phyloP scores from a whole-genome alignment of 2,888 invertebrate species.

The Julus scandinavius region DNA sequence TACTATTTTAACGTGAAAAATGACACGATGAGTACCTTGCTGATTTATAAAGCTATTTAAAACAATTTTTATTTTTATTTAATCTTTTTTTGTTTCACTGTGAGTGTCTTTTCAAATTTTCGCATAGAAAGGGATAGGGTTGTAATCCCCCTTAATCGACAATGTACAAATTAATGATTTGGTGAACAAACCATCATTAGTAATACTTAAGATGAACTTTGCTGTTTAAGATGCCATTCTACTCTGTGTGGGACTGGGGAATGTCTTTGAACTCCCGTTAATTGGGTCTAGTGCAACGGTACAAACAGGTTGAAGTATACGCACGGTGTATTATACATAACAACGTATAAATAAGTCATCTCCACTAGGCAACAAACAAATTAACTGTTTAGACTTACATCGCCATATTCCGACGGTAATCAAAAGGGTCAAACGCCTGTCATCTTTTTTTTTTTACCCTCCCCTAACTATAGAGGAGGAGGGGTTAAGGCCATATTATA shows the following conservation, averaged over 20 bases:
- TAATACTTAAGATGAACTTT: neutral
- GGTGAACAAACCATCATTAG: neutral
- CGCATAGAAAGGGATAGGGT: too few relatives aligned
- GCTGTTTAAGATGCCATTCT: neutral
- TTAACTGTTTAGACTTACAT: neutral
- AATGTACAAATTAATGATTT: too few relatives aligned
- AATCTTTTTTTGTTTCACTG: too few relatives aligned
- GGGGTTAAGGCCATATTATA: neutral
- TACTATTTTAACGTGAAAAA: too few relatives aligned
- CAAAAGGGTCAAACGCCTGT: neutral
- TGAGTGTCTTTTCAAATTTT: too few relatives aligned
- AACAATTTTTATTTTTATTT: too few relatives aligned
- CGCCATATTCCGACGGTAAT: neutral
- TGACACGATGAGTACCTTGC: too few relatives aligned
- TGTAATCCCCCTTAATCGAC: too few relatives aligned
- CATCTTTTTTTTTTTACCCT: neutral
- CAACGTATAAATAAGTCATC: neutral
- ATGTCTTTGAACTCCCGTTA: neutral
- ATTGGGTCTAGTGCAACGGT: conserved; percentile 27
- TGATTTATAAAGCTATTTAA: too few relatives aligned
- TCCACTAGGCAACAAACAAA: neutral
- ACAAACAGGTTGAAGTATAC: neutral
- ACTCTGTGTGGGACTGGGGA: neutral
- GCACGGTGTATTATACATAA: neutral
- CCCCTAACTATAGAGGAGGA: neutral